A percentile compares a stretch with the other conserved stretches of the same genome.
Evolutionary conservation across 2,888 invertebrate genomes (phyloP).

Genomic region (Polymixis lichenea): DNA sequence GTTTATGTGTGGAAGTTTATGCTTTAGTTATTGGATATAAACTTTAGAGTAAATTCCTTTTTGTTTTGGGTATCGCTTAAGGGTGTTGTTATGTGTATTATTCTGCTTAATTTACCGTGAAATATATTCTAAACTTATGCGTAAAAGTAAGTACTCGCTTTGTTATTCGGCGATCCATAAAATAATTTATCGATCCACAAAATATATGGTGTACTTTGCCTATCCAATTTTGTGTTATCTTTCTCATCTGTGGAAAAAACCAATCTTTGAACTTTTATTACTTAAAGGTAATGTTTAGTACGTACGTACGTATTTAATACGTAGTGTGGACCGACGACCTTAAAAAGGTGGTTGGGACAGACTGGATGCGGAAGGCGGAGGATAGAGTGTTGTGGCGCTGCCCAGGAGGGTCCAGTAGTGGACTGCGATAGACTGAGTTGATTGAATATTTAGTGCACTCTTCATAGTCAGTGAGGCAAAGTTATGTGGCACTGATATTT

Average conservation of each 20-base stretch:
- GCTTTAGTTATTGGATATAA: constrained; percentile 32
- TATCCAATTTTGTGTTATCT: background rate
- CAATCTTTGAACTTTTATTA: background rate
- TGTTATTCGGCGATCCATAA: background rate
- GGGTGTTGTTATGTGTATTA: constrained; percentile 36
- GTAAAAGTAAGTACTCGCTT: background rate
- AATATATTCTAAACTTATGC: constrained; percentile 34
- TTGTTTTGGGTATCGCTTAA: constrained; percentile 33
- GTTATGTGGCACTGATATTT: background rate
- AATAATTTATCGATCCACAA: constrained; percentile 2
- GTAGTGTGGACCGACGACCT: too few relatives aligned
- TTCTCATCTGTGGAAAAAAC: background rate
- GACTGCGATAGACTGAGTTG: too few relatives aligned
- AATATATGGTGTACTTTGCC: background rate
- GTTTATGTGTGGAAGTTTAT: constrained; percentile 4
- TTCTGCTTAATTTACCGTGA: constrained; percentile 43
- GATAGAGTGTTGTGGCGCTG: too few relatives aligned
- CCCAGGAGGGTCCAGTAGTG: too few relatives aligned
- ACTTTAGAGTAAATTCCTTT: constrained; percentile 39
- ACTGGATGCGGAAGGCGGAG: too few relatives aligned
- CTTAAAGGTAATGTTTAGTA: background rate
- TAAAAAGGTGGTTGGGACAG: too few relatives aligned
- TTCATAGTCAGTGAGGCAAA: background rate
- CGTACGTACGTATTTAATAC: too few relatives aligned
- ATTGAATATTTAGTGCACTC: too few relatives aligned